Base-by-base conservation (phyloP, 2,888 invertebrate species). In the Cerastoderma edule region DNA sequence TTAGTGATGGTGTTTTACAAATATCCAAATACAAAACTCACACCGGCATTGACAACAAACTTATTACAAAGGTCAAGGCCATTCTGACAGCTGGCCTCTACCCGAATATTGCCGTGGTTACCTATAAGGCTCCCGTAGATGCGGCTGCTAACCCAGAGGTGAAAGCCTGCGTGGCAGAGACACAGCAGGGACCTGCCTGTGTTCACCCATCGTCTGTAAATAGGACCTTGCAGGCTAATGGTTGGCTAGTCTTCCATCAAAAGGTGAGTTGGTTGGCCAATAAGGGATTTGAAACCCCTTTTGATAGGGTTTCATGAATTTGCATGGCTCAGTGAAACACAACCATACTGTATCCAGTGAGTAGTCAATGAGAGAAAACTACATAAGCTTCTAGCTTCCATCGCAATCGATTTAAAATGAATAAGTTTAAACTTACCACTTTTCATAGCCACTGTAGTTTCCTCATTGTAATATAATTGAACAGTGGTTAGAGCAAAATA, bases 21-120 rank as follows among this genome's bases (percentile, higher is more conserved):
- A 88, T 88, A 50, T 82, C 85, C 32, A 78, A 81, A 66, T 75
- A 82, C 53, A 67, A 66, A 54, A 72, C 67, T 10, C 69, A 64
- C 33, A 78, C 72, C 67, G 83, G 87, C 32, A 80, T 90, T 32
- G 86, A 87, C 56, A 67, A 53, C 10, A 81, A 78, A 28, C 80
- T 83, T 33, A 78, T 88, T 35, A 85, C 90, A 33, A 85, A 90
- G 76, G 81, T 92, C 24, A 91, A 91, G 78, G 97, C 97, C 2
- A 94, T 98, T 10, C 94, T 98, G 56, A 96, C 96, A 71, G 96
- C 97, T 16, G 96, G 97, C 19, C 94, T 98, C 13, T 98, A 97
- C 93, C 98, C 98, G 0, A 98, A 98, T 91, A 95, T 98, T 70
- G 91, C 90, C 33, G 83, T 80, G 78, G 79, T 88, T 16, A 84